phyloP scores from a whole-genome alignment of 1,140 invertebrate species.

The Drosophila varians region DNA sequence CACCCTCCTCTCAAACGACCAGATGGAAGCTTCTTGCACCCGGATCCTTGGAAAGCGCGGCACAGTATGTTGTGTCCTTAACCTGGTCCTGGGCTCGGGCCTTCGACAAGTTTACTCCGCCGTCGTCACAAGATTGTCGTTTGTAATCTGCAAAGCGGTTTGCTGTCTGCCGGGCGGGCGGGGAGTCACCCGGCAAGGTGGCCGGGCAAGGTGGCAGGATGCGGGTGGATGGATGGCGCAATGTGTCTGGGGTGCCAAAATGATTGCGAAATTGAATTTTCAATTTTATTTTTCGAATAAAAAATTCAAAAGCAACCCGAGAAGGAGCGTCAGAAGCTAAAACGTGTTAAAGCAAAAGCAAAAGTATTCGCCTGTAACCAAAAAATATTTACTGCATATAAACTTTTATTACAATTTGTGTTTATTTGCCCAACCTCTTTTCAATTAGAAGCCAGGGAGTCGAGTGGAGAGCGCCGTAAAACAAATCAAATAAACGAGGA shows the following conservation, averaged over 20 bases:
- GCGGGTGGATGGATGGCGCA: neutral
- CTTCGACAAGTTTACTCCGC: constrained; percentile 16
- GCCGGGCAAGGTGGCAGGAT: neutral
- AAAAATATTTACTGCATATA: constrained; percentile 80
- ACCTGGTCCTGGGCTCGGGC: constrained; percentile 12
- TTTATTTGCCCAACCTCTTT: constrained; percentile 76
- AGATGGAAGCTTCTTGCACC: constrained; percentile 20
- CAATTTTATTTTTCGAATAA: constrained; percentile 78
- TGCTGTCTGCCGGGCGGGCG: neutral
- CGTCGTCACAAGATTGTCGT: constrained; percentile 70
- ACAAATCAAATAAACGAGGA: constrained; percentile 33
- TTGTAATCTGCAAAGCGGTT: constrained; percentile 66
- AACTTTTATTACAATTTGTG: constrained; percentile 80
- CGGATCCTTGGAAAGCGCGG: too few species aligned
- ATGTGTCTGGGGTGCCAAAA: constrained; percentile 66
- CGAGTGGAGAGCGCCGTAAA: constrained; percentile 49
- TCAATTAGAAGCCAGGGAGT: constrained; percentile 62
- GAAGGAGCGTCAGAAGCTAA: constrained; percentile 4
- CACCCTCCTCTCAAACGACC: constrained; percentile 4
- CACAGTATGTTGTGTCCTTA: constrained; percentile 1
- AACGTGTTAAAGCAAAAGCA: constrained; percentile 1
- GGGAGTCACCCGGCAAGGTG: neutral
- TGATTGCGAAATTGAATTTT: constrained; percentile 80
- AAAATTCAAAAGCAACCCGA: constrained; percentile 69
- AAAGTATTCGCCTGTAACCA: constrained; percentile 43